These are phyloP conservation scores for Cybosia mesomella DNA, from an alignment of 2,888 invertebrate genomes.

Conservation along the genomic window DNA sequence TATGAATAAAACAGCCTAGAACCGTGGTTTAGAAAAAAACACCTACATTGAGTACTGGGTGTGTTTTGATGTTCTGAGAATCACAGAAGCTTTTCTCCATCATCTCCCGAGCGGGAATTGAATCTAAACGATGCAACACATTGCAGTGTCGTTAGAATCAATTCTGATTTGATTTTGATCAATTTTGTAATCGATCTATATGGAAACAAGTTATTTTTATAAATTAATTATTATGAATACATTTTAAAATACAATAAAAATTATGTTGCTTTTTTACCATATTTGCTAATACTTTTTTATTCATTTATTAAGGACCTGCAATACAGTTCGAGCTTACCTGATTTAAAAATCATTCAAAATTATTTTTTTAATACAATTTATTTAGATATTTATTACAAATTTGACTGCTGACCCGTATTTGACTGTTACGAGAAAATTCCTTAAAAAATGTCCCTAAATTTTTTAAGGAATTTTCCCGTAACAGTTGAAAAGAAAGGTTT, in stretches of 20 bases:
- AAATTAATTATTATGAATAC: neutral
- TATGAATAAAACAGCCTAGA: constrained; percentile 1
- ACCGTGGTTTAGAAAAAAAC: neutral
- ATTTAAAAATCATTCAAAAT: too few species aligned
- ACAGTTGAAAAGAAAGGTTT: too few species aligned
- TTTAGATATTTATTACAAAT: too few species aligned
- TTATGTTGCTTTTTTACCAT: neutral
- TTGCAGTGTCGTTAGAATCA: neutral
- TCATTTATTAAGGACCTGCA: too few species aligned
- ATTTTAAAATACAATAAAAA: neutral
- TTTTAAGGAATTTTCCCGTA: too few species aligned
- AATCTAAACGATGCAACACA: constrained; percentile 1
- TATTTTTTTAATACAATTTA: too few species aligned
- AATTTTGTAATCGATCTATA: neutral
- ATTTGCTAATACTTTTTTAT: too few species aligned
- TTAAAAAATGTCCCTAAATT: too few species aligned
- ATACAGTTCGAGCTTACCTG: too few species aligned
- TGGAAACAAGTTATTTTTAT: neutral
- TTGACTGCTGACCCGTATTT: too few species aligned
- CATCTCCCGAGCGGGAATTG: neutral
- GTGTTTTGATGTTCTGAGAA: neutral
- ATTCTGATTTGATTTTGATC: neutral
- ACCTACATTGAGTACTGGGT: neutral
- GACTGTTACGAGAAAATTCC: too few species aligned
- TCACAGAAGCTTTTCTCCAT: constrained; percentile 2